Conservation (phyloP, 2,888 invertebrate genomes). For the Phortica magna region DNA sequence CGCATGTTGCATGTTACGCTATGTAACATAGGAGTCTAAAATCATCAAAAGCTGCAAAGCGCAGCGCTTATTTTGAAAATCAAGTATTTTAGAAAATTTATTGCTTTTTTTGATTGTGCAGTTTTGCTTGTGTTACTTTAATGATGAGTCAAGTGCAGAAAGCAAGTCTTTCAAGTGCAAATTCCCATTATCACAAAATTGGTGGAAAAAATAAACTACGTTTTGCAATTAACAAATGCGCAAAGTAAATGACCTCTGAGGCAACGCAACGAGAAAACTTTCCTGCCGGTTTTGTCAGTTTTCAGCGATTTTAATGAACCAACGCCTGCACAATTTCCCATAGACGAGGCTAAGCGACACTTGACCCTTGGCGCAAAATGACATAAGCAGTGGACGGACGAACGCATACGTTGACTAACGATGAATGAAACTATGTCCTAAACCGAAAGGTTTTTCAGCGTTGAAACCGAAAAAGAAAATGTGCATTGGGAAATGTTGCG, state of each 20-base stretch:
- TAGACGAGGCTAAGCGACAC: neutral
- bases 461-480: neutral
- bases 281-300: slow-evolving; percentile 4
- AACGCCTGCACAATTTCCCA: slow-evolving; percentile 29
- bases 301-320: slow-evolving; percentile 25
- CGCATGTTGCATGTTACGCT: slow-evolving; percentile 42
- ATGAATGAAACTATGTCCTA: neutral
- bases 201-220: too few relatives aligned
- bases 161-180: neutral
- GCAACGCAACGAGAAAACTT: neutral
- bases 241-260: neutral
- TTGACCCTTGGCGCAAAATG: slow-evolving; percentile 51
- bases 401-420: neutral
- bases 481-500: neutral
- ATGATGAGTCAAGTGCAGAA: neutral
- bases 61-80: too few relatives aligned
- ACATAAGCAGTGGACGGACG: slow-evolving; percentile 25
- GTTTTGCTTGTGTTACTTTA: too few relatives aligned
- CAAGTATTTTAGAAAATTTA: too few relatives aligned
- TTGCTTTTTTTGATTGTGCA: too few relatives aligned
- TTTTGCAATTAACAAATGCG: neutral
- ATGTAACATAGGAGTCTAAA: neutral
- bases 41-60: neutral
- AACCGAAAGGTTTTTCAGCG: neutral
- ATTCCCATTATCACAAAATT: too few relatives aligned